Base-by-base conservation (phyloP, 2,113 vertebrate genomes). In the Ammodramus savannarum region DNA sequence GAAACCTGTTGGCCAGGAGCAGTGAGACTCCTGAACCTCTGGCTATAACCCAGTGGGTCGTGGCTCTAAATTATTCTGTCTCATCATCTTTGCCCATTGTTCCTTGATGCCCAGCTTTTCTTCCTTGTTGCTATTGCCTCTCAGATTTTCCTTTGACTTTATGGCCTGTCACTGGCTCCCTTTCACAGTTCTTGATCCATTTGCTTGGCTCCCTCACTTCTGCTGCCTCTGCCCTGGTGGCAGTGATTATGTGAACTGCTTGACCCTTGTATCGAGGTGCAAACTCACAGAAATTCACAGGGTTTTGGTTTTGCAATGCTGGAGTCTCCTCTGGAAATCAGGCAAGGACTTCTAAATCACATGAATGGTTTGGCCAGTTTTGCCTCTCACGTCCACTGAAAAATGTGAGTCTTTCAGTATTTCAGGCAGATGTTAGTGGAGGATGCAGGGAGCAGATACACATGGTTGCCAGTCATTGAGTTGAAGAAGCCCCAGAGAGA, bases 351-450 rank as follows among this genome's bases (percentile, higher is more conserved):
- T 79, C 16, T 39, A 73, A 83, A 77, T 79, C 94, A 83, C 1
- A 0, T 88, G 90, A 59, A 69, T 21, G 13, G 51, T 74, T 90
- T 95, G 93, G 94, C 68, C 88, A 71, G 25, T 67, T 77, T 54
- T 59, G 21, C 77, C 43, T 84, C 67, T 86, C 48, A 69, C 0
- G 2, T 79, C 59, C 81, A 88, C 51, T 67, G 79, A 92, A 94
- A 94, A 92, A 34, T 85, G 62, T 18, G 2, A 89, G 55, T 29
- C 58, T 83, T 76, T 76, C 66, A 66, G 81, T 90, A 80, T 66
- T 96, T 90, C 63, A 71, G 90, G 90, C 90, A 96, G 94, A 94
- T 94, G 79, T 93, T 59, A 83, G 73, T 44, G 61, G 63, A 87
- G 89, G 90, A 95, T 92, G 94, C 80, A 86, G 69, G 90, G 57